Base-by-base conservation (phyloP, 2,888 invertebrate species). In the Apamea epomidion region DNA sequence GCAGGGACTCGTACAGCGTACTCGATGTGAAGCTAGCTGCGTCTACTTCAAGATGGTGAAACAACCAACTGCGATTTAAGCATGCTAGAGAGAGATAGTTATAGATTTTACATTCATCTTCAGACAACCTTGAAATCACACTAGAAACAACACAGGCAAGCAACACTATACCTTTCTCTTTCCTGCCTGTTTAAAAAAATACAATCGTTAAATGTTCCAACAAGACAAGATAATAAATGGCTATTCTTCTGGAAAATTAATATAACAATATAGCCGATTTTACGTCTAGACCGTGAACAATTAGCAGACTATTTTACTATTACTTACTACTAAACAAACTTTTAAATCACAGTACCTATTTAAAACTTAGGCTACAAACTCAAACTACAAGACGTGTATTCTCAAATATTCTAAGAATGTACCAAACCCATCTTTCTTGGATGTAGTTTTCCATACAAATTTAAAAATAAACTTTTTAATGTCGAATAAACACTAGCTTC, bases 91-190 rank as follows among this genome's bases (percentile, higher is more conserved):
- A 83, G 92, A 93, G 95, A 96, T 87, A 87, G 84, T 70, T 90
- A 91, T 90, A 91, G 67, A 71, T 87, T 69, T 78, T 71, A 70
- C 25, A 78, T 90, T 92, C 92, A 74, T 83, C 89, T 93, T 91
- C 84, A 90, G 86, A 90, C 91, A 96, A 95, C 97, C 97, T 97
- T 97, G 96, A 95, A 84, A 95, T 92, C 87, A 84, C 82, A 87
- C 91, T 90, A 81, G 82, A 88, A 89, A 84, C 80, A 87, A 91
- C 90, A 92, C 88, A 91, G 92, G 92, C 92, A 91, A 91, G 92
- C 92, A 92, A 93, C 90, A 92, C 88, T 95, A 92, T 93, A 93
- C 91, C 95, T 92, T 90, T 92, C 95, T 94, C 93, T 93, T 90
- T 95, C 94, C 91, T 86, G 92, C 93, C 91, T 92, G 90, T 94